Evolutionary conservation across 2,113 vertebrate species (phyloP), one percentile per base, ranked within the genome.

Genomic region (Ochotona princeps): DNA sequence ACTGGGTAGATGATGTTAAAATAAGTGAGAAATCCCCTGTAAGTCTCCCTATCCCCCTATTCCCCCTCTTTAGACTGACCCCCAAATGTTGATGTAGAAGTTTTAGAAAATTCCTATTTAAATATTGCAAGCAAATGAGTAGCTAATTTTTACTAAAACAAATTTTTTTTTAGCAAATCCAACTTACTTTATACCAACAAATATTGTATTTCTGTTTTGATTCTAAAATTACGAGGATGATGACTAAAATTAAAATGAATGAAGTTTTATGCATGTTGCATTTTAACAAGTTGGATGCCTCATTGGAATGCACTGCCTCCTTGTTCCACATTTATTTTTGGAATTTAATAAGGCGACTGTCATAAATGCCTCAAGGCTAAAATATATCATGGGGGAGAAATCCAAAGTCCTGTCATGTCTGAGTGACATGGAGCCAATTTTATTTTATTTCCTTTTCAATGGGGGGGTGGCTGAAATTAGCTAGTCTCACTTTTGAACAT

Each of bases 261-360:
- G 93, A 97, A 96, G 90, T 97, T 97, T 96, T 97, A 97, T 97
- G 97, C 97, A 90, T 97, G 97, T 98, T 98, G 97, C 98, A 98
- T 98, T 98, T 98, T 98, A 98, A 98, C 97, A 98, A 98, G 98
- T 98, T 96, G 97, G 90, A 96, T 97, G 96, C 98, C 98, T 98
- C 98, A 98, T 98, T 98, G 98, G 97, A 98, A 98, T 98, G 98
- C 97, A 94, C 97, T 97, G 89, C 80, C 96, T 98, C 97, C 98
- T 98, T 97, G 97, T 97, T 97, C 98, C 97, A 97, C 98, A 97
- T 98, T 98, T 98, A 98, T 98, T 98, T 98, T 98, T 98, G 98
- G 98, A 98, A 98, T 98, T 98, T 98, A 98, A 98, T 98, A 98
- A 98, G 98, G 98, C 82, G 89, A 98, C 98, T 98, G 98, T 98